Base-by-base conservation (phyloP, 2,113 vertebrate species). In the Lasiurus borealis region DNA sequence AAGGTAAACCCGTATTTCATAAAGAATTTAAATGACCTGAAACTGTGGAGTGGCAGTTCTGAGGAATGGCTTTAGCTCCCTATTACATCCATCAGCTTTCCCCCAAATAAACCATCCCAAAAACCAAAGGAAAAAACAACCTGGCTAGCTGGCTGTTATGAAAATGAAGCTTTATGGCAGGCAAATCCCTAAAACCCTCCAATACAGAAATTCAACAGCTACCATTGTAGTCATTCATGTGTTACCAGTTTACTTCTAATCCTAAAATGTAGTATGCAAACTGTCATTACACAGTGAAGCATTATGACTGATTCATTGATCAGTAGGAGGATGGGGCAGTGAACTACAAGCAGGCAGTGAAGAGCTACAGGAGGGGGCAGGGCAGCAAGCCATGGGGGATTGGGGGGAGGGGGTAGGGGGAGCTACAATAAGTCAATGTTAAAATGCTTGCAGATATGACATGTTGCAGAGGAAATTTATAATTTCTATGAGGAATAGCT, bases 141-240 rank as follows among this genome's bases (percentile, higher is more conserved):
- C 7, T 19, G 31, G 73, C 14, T 6, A 4, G 8, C 29, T 75
- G 8, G 36, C 9, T 76, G 6, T 10, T 85, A 78, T 34, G 44
- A 91, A 93, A 96, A 86, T 52, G 13, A 91, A 87, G 36, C 29
- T 50, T 31, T 76, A 90, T 44, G 21, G 46, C 18, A 97, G 21
- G 46, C 18, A 94, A 80, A 48, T 86, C 44, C 27, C 31, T 85
- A 86, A 93, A 48, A 0, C 5, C 5, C 5, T 31, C 10, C 27
- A 71, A 71, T 27, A 69, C 0, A 95, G 48, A 88, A 73, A 69
- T 29, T 77, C 64, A 25, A n/a, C 3, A 83, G 15, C 12, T 80
- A 27, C 7, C 25, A 85, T 19, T 68, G 15, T 34, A 48, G 10
- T 59, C 57, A 59, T 1, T 71, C 57, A 86, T 66, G 8, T 75